phyloP scores from a whole-genome alignment of 2,113 vertebrate genomes.

The Chrysochloris asiatica region DNA sequence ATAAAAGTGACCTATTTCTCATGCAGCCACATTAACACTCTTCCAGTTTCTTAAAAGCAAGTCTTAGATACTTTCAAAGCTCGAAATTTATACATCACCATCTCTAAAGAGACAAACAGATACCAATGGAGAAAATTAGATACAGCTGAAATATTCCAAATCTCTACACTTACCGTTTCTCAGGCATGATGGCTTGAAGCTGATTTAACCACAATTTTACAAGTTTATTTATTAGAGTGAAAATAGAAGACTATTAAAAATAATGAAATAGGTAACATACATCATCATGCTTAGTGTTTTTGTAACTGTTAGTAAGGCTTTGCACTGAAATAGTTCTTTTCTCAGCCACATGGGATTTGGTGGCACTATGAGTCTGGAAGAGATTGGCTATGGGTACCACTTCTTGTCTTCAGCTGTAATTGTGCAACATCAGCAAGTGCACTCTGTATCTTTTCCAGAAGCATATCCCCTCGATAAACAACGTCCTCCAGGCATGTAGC shows the following conservation, averaged over 20 bases:
- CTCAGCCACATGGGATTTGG: background rate
- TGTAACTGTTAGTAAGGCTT: background rate
- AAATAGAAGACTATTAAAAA: constrained; percentile 56
- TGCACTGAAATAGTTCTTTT: background rate
- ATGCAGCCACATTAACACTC: background rate
- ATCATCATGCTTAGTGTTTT: background rate
- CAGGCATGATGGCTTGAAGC: constrained; percentile 31
- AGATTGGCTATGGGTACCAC: constrained; percentile 88
- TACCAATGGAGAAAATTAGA: too few relatives aligned
- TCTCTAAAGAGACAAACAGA: background rate
- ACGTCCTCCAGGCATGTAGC: constrained; percentile 95
- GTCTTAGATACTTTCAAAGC: constrained; percentile 21
- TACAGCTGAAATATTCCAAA: background rate
- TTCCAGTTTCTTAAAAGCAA: constrained; percentile 32
- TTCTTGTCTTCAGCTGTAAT: constrained; percentile 95
- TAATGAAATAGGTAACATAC: constrained; percentile 40
- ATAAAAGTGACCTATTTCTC: background rate
- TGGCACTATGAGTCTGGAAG: constrained; percentile 87
- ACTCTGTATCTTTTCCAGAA: constrained; percentile 97
- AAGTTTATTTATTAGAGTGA: constrained; percentile 60
- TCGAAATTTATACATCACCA: background rate
- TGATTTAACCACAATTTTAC: constrained; percentile 13
- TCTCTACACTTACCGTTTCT: background rate
- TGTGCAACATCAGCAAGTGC: constrained; percentile 97
- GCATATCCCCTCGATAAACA: constrained; percentile 93